These are phyloP conservation scores for Pyrgilauda ruficollis DNA, from an alignment of 2,113 vertebrate genomes.

Conservation along the genomic window DNA sequence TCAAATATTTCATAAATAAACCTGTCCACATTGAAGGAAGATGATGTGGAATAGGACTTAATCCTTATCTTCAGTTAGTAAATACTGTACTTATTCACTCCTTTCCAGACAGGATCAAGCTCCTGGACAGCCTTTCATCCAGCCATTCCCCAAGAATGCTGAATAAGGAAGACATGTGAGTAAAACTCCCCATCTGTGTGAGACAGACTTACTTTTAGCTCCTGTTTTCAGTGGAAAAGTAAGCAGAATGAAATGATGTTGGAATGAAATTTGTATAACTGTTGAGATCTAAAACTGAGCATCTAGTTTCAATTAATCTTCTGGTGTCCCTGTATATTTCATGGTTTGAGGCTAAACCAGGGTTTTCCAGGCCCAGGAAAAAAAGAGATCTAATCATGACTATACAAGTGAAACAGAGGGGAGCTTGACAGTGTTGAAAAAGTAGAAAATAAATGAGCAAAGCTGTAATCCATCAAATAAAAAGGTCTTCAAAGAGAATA, in stretches of 20 bases:
- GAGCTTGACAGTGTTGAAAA: background rate
- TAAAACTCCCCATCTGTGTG: background rate
- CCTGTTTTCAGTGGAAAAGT: background rate
- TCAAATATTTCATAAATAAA: background rate
- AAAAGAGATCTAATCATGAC: background rate
- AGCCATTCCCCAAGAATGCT: background rate
- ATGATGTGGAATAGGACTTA: rapidly evolving
- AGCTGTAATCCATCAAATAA: background rate
- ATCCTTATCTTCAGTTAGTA: background rate
- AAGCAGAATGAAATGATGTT: background rate
- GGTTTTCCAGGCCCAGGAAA: background rate
- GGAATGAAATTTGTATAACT: background rate
- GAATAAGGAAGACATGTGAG: background rate
- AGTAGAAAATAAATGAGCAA: background rate
- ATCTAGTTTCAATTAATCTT: background rate
- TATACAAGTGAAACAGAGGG: background rate
- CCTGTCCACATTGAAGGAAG: rapidly evolving
- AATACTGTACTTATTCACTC: background rate
- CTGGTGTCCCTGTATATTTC: background rate
- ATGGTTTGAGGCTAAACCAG: background rate
- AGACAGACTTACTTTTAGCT: background rate
- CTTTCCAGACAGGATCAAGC: background rate
- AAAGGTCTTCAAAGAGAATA: background rate
- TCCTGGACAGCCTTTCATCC: background rate
- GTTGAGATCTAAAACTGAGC: background rate